Evolutionary conservation across 2,113 vertebrate genomes (phyloP).

Genomic region (Sciurus niger): DNA sequence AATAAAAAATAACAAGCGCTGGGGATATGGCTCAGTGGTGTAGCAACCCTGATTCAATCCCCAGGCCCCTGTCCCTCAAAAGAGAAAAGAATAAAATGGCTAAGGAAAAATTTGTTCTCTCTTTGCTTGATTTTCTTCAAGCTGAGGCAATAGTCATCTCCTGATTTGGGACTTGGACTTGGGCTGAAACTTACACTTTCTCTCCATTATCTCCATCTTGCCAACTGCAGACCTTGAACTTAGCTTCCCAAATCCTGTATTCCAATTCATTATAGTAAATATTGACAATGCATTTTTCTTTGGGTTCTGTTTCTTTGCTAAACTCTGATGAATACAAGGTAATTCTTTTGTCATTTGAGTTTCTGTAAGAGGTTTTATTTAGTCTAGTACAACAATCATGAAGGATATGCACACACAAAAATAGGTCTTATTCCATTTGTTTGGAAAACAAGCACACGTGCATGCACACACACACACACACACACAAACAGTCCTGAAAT

Average conservation of each 20-base stretch:
- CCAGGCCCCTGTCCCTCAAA: fast-evolving
- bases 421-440: not conserved
- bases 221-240: not conserved
- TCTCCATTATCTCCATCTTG: not conserved
- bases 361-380: constrained; percentile 41
- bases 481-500: not conserved
- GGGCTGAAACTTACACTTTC: not conserved
- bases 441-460: not conserved
- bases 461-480: not conserved
- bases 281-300: not conserved
- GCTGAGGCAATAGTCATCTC: not conserved
- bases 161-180: not conserved
- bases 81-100: not conserved
- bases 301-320: not conserved
- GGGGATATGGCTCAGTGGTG: too few species aligned
- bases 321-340: not conserved
- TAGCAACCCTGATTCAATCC: too few species aligned
- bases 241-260: not conserved
- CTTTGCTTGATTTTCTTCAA: not conserved
- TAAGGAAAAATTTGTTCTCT: not conserved
- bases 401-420: not conserved
- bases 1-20: too few species aligned
- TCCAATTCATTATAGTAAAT: not conserved
- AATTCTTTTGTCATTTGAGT: not conserved
- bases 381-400: not conserved